These are phyloP conservation scores for Piprites chloris DNA, from an alignment of 2,113 vertebrate genomes.

Conservation along the genomic window DNA sequence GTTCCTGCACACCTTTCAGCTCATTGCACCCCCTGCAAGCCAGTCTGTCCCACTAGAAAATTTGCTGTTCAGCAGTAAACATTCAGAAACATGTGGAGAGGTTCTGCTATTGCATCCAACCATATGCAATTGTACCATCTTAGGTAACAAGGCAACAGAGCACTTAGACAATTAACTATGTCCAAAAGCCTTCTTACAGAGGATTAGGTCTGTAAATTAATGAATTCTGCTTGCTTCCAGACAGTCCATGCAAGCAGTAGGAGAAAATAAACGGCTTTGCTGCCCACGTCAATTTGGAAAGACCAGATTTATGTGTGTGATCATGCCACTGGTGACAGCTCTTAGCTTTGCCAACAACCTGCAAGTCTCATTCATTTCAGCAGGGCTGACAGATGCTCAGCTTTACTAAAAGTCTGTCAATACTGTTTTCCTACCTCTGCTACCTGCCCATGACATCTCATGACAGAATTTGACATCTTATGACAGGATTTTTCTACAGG, in stretches of 20 bases:
- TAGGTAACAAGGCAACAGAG: not conserved
- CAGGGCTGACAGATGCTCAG: not conserved
- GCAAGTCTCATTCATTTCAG: not conserved
- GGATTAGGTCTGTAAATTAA: constrained; percentile 18
- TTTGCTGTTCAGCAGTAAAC: not conserved
- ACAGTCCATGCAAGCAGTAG: not conserved
- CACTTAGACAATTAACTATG: constrained; percentile 1
- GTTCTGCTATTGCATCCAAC: not conserved
- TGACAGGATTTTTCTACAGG: not conserved
- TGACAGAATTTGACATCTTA: not conserved
- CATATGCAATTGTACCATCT: not conserved
- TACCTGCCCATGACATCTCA: not conserved
- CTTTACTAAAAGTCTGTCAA: not conserved
- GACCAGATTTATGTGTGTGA: not conserved
- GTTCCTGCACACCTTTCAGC: not conserved
- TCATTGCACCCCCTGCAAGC: not conserved
- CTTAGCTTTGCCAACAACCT: not conserved
- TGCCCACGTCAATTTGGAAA: not conserved
- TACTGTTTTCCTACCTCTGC: not conserved
- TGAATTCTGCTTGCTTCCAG: constrained; percentile 6
- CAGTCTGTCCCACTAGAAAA: not conserved
- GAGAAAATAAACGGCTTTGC: constrained; percentile 10
- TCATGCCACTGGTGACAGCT: not conserved
- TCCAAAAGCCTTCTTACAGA: constrained; percentile 17
- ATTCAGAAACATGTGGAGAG: not conserved